Conservation (phyloP, 2,888 invertebrate species). For the Clistopyga incitator region DNA sequence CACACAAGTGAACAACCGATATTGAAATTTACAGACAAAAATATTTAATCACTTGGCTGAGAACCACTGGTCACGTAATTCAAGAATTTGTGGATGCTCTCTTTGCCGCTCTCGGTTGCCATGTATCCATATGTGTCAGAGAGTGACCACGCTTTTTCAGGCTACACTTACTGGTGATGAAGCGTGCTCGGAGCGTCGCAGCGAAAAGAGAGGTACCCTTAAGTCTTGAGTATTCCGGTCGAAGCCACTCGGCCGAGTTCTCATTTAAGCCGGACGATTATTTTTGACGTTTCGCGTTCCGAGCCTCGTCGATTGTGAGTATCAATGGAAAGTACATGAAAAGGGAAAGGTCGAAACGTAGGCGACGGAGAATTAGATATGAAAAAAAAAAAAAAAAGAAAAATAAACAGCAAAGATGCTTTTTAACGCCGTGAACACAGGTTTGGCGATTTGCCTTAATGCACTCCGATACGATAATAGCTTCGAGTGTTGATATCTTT, state of each 20-base stretch:
- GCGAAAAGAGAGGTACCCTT: conserved; percentile 54
- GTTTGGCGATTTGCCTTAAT: conserved; percentile 56
- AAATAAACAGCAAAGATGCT: neutral
- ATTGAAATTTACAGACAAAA: neutral
- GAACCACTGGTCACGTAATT: conserved; percentile 63
- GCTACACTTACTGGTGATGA: conserved; percentile 41
- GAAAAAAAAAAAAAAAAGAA: neutral
- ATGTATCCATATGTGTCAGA: conserved; percentile 60
- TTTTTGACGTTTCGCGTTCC: conserved; percentile 40
- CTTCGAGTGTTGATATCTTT: conserved; percentile 68
- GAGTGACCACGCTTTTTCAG: conserved; percentile 57
- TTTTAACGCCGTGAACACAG: conserved; percentile 3
- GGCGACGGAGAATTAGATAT: conserved; percentile 24
- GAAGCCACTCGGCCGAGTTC: conserved; percentile 32
- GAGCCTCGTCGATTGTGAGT: conserved; percentile 23
- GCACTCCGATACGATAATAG: conserved; percentile 58
- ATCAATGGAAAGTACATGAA: conserved; percentile 49
- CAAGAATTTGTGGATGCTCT: conserved; percentile 63
- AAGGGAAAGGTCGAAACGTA: neutral
- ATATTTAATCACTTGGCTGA: conserved; percentile 50
- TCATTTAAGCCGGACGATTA: conserved; percentile 49
- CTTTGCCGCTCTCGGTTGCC: conserved; percentile 57
- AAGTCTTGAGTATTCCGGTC: conserved; percentile 52
- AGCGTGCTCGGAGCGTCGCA: conserved; percentile 63
- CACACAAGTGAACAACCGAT: too few relatives aligned